Evolutionary conservation across 2,888 invertebrate species (phyloP).

Genomic region (Xestia c-nigrum): DNA sequence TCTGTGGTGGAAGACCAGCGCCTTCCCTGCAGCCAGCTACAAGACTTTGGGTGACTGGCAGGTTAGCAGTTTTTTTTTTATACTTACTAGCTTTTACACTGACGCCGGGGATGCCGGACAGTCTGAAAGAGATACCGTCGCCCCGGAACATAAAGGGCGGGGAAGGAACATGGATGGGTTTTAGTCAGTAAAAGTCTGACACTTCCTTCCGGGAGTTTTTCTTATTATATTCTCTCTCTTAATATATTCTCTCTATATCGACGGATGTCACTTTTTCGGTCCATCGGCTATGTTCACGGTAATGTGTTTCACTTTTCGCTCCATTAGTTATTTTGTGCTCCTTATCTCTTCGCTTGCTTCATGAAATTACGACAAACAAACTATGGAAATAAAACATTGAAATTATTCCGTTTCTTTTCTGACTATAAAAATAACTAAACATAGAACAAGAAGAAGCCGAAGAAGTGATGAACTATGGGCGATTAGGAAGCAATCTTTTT

Average conservation of each 20-base stretch:
- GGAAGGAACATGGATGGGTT: too few relatives aligned
- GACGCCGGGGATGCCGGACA: too few relatives aligned
- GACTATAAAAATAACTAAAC: neutral
- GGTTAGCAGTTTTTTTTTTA: constrained; percentile 75
- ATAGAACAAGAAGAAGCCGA: neutral
- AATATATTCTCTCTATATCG: too few relatives aligned
- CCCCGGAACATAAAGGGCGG: too few relatives aligned
- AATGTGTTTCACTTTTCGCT: too few relatives aligned
- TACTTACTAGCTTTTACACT: neutral
- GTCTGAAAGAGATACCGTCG: too few relatives aligned
- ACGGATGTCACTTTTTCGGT: neutral
- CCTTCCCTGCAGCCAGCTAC: constrained; percentile 93
- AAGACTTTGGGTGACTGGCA: constrained; percentile 93
- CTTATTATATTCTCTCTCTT: too few relatives aligned
- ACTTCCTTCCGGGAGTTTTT: too few relatives aligned
- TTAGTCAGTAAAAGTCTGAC: too few relatives aligned
- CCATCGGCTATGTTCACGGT: too few relatives aligned
- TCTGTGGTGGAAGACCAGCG: constrained; percentile 95
- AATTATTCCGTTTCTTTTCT: too few relatives aligned
- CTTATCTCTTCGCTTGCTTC: neutral
- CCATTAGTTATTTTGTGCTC: neutral
- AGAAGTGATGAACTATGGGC: neutral
- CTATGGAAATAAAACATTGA: neutral
- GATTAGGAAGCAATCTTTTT: neutral
- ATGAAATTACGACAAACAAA: neutral